These are phyloP conservation scores for Plodia interpunctella DNA, from an alignment of 1,140 invertebrate genomes.

Conservation along the genomic window DNA sequence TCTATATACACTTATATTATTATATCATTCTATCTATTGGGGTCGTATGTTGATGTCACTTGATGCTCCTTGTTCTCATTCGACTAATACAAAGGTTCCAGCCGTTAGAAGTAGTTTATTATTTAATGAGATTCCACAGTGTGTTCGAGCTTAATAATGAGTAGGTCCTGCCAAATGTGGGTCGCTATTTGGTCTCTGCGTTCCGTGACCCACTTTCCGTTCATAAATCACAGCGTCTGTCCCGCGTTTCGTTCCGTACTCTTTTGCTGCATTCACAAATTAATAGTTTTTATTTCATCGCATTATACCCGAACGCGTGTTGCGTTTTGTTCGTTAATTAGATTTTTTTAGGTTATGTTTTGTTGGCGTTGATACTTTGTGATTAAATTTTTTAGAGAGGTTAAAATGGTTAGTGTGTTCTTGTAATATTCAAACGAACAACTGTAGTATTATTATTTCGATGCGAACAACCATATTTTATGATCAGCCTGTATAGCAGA, in stretches of 20 bases:
- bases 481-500: too few species aligned
- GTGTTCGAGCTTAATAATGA: not conserved
- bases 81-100: too few species aligned
- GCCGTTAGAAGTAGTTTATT: too few species aligned
- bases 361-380: not conserved
- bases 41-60: too few species aligned
- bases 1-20: too few species aligned
- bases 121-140: not conserved
- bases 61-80: too few species aligned
- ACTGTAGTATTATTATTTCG: too few species aligned
- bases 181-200: not conserved
- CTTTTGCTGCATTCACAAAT: not conserved
- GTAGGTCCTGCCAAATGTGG: not conserved
- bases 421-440: too few species aligned
- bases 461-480: too few species aligned
- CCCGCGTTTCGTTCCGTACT: not conserved
- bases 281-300: not conserved
- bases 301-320: not conserved
- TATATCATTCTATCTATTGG: too few species aligned
- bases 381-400: not conserved
- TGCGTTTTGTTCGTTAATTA: not conserved
- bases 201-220: slow-evolving; percentile 1
- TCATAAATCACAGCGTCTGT: slow-evolving; percentile 3
- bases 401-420: too few species aligned
- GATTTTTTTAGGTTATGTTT: not conserved